Evolutionary conservation across 2,113 vertebrate genomes (phyloP), one percentile per base, ranked within the genome.

Genomic region (Sinocyclocheilus anophthalmus): DNA sequence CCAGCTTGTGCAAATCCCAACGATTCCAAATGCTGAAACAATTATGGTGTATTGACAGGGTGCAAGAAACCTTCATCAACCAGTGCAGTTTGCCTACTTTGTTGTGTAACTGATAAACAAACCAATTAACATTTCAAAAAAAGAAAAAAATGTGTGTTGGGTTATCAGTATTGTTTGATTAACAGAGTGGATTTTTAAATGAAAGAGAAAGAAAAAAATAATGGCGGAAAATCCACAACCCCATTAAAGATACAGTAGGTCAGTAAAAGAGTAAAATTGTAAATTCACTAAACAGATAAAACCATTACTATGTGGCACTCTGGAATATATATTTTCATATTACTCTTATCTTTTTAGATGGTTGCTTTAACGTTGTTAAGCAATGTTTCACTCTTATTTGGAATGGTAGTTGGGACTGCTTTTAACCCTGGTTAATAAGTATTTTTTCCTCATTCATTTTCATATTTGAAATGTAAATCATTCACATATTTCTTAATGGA

Each of bases 21-120:
- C 77, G 12, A 77, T 72, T 85, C 84, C 84, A 83, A 85, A 85
- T 79, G 81, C 75, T 84, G 79, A 83, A 88, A 67, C 75, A 85
- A 86, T 86, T 86, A 78, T 80, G 81, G 73, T 45, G 45, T 33
- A 55, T 80, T 69, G 77, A 84, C 65, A 55, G 18, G 20, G 73
- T 37, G 57, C 81, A 26, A 78, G 53, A 85, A 77, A 69, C 73
- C 16, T 5, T 53, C 13, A 4, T 14, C 55, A 82, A 26, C 61
- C 59, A 26, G 9, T 48, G 63, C 5, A 14, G 4, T 53, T 73
- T 81, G 33, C 24, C 57, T 24, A 45, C 37, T 81, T 61, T 77
- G 24, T 5, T 55, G 75, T 77, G 48, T 55, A 30, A 53, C n/a
- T 24, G 14, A 33, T 55, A 77, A 77, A 55, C 45, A 77, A 77